Percentiles rank a stretch among this genome's conserved stretches.
phyloP scores from a whole-genome alignment of 2,888 invertebrate species.

The Cataglyphis rosenhaueri region DNA sequence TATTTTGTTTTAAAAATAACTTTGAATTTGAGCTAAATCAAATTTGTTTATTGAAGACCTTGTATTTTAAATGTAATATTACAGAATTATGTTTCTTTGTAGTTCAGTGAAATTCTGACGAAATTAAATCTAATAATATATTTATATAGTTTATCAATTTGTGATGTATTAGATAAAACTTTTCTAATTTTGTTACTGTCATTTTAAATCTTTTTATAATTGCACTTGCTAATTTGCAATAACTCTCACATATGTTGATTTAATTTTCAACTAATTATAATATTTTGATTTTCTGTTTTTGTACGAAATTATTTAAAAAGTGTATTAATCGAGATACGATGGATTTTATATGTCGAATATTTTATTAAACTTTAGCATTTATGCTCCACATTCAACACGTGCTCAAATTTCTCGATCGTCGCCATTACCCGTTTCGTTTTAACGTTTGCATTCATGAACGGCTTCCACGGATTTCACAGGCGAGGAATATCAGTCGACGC shows the following conservation, averaged over 20 bases:
- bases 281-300: background rate
- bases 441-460: slow-evolving; percentile 4
- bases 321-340: background rate
- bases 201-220: background rate
- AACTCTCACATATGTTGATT: background rate
- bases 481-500: slow-evolving; percentile 48
- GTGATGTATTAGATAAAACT: background rate
- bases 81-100: background rate
- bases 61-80: background rate
- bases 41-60: background rate
- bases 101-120: background rate
- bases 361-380: background rate
- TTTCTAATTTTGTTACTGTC: background rate
- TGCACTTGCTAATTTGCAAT: background rate
- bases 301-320: slow-evolving; percentile 1
- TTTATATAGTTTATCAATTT: background rate
- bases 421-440: slow-evolving; percentile 43
- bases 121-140: slow-evolving; percentile 1
- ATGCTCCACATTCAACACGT: slow-evolving; percentile 8
- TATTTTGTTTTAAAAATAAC: background rate
- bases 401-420: slow-evolving; percentile 7
- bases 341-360: background rate
- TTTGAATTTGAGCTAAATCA: background rate
- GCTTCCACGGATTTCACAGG: slow-evolving; percentile 35
- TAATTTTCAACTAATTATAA: background rate